These are phyloP conservation scores for Oryzias woworae DNA, from an alignment of 2,113 vertebrate species.

Conservation along the genomic window DNA sequence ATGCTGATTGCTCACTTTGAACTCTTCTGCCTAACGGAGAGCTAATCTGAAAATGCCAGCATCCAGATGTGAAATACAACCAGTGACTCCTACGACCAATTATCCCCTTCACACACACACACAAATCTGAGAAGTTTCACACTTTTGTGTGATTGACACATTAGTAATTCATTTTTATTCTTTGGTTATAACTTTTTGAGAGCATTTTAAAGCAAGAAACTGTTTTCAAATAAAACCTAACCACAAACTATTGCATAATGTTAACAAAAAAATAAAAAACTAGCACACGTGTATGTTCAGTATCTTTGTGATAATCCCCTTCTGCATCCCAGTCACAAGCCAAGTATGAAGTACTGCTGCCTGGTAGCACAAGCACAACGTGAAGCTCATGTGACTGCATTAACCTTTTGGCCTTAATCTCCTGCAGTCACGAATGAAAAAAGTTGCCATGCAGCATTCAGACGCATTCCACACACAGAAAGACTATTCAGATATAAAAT, in stretches of 20 bases:
- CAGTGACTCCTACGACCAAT: constrained; percentile 47
- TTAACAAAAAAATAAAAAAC: neutral
- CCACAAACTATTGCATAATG: neutral
- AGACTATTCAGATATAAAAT: constrained; percentile 5
- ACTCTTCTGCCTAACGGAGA: constrained; percentile 42
- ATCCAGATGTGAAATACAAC: constrained; percentile 63
- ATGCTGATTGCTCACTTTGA: constrained; percentile 30
- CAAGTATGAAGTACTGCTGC: constrained; percentile 50
- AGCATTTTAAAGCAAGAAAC: no score
- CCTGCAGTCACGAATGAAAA: constrained; percentile 51
- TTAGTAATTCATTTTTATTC: no score
- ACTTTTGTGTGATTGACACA: neutral
- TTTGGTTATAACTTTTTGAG: no score
- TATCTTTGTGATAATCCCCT: constrained; percentile 36
- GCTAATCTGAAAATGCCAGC: constrained; percentile 64
- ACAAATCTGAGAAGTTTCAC: constrained; percentile 6
- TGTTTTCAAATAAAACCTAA: no score
- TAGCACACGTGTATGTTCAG: neutral
- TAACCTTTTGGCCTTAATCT: constrained; percentile 70
- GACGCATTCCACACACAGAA: constrained; percentile 20
- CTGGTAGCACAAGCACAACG: constrained; percentile 65
- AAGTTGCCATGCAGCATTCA: constrained; percentile 16
- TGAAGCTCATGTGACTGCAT: constrained; percentile 76
- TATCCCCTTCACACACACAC: constrained; percentile 18
- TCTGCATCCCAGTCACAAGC: constrained; percentile 64